Base-by-base conservation (phyloP, 1,140 invertebrate genomes). In the Pemphigus obesinymphae region DNA sequence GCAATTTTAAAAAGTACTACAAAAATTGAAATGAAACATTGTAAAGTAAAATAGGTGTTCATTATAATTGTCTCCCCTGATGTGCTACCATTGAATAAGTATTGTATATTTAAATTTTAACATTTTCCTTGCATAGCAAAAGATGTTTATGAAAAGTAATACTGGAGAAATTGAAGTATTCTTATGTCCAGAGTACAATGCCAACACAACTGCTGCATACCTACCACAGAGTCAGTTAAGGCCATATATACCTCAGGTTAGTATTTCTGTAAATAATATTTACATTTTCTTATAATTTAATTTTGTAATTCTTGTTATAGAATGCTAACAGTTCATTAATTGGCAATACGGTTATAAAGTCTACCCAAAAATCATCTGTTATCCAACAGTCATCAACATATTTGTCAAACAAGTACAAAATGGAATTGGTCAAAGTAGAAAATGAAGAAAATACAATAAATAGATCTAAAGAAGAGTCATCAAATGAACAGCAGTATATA, bases 151-250 rank as follows among this genome's bases (percentile, higher is more conserved):
- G 87, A 96, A 95, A 87, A 94, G 94, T 83, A 90, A 92, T 83
- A 91, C 91, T 70, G 96, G 94, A 40, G 94, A 97, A 87, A 97
- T 98, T 83, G 96, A 97, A 88, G 95, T 97, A 40, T 96, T 94
- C 88, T 89, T 97, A 68, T 97, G 95, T 90, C 94, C 94, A 48
- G 94, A 96, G 7, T 80, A 80, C 20, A 80, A 82, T 43, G 23
- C 73, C 31, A 58, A 37, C 45, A 20, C 76, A 45, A n/a, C n/a
- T n/a, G 15, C 55, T 48, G 37, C 13, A 43, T 37, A 80, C 55
- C 76, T 63, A 63, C 76, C 76, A 23, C 76, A 80, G 31, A 45
- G 76, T 43, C 76, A 80, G 23, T 34, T 80, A 80, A 80, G 76
- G 76, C 76, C 76, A 0, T 80, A 80, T 45, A 63, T 61, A 43